Percentiles rank a stretch among this genome's conserved stretches.
Evolutionary conservation across 92 coral and sea anemone species (phyloP).

Genomic region (Desmophyllum pertusum): DNA sequence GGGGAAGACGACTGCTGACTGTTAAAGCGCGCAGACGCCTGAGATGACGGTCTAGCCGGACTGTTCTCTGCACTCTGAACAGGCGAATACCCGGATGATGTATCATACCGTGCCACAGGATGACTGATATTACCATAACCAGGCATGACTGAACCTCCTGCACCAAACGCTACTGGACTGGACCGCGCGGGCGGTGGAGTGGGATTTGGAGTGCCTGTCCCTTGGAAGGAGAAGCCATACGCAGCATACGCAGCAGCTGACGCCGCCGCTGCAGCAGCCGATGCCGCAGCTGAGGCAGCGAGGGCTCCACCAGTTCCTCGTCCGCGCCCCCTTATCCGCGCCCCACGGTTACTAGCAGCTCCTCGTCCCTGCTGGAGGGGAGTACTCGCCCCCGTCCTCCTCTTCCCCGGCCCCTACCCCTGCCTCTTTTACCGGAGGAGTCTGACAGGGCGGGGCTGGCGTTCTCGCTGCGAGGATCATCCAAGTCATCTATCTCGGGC

Average conservation of each 20-base stretch:
- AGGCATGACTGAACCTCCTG: constrained; percentile 69
- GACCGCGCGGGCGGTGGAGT: constrained; percentile 94
- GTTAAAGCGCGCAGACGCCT: constrained; percentile 25
- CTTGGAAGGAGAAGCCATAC: constrained; percentile 97
- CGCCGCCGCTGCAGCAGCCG: constrained; percentile 99
- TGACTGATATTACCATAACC: constrained; percentile 70
- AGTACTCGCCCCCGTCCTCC: constrained; percentile 77
- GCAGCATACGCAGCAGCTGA: constrained; percentile 99
- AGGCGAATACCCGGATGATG: constrained; percentile 31
- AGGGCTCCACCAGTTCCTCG: constrained; percentile 95
- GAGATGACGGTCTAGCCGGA: constrained; percentile 41
- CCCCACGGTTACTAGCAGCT: constrained; percentile 74
- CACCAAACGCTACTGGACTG: constrained; percentile 96
- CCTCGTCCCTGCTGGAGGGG: constrained; percentile 80
- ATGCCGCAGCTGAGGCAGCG: constrained; percentile 99
- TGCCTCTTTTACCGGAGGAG: constrained; percentile 74
- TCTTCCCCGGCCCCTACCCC: constrained; percentile 91
- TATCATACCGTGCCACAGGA: constrained; percentile 89
- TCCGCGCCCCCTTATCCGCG: constrained; percentile 94
- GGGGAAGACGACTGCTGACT: constrained; percentile 43
- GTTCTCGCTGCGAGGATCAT: constrained; percentile 73
- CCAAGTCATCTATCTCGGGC: constrained; percentile 78
- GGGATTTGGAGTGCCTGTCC: constrained; percentile 74
- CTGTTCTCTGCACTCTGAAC: constrained; percentile 50
- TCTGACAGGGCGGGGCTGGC: constrained; percentile 73